A percentile compares a stretch with the other conserved stretches of the same genome.
These are phyloP conservation scores for Peromyscus polionotus DNA, from an alignment of 2,113 vertebrate genomes.

Conservation along the genomic window DNA sequence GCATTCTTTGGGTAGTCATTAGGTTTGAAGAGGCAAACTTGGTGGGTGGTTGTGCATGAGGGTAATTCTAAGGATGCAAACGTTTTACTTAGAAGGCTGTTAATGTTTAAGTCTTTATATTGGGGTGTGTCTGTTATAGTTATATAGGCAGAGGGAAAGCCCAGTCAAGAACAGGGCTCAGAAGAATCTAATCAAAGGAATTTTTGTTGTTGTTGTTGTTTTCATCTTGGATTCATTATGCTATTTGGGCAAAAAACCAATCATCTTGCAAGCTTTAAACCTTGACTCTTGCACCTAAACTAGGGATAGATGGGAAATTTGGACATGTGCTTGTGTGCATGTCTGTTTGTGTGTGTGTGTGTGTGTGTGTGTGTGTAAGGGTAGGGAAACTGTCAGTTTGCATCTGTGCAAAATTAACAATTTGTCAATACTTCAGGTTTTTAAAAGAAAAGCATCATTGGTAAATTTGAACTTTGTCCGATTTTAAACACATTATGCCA, in stretches of 20 bases:
- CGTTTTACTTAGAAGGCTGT: slow-evolving; percentile 30
- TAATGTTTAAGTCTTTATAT: background rate
- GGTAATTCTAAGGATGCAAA: background rate
- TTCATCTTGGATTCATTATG: slow-evolving; percentile 47
- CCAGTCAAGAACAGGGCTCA: background rate
- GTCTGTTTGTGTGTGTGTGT: background rate
- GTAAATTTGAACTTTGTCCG: slow-evolving; percentile 19
- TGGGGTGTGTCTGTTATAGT: background rate
- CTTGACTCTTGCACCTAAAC: slow-evolving; percentile 33
- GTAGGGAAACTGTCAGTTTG: background rate
- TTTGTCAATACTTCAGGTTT: slow-evolving; percentile 41
- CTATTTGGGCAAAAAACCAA: background rate
- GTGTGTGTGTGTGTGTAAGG: background rate
- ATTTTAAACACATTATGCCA: slow-evolving; percentile 15
- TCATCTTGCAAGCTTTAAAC: background rate
- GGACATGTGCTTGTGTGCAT: too few relatives aligned
- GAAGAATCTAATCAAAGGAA: background rate
- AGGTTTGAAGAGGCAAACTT: background rate
- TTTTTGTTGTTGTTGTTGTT: background rate
- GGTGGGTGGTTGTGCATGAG: background rate
- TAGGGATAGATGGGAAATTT: background rate
- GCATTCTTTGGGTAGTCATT: slow-evolving; percentile 13
- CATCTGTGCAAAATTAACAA: slow-evolving; percentile 15
- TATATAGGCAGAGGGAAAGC: background rate
- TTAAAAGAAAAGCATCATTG: slow-evolving; percentile 31